A percentile compares a stretch with the other conserved stretches of the same genome.
These are phyloP conservation scores for Marisa cornuarietis DNA, from an alignment of 1,140 invertebrate genomes.

Conservation along the genomic window DNA sequence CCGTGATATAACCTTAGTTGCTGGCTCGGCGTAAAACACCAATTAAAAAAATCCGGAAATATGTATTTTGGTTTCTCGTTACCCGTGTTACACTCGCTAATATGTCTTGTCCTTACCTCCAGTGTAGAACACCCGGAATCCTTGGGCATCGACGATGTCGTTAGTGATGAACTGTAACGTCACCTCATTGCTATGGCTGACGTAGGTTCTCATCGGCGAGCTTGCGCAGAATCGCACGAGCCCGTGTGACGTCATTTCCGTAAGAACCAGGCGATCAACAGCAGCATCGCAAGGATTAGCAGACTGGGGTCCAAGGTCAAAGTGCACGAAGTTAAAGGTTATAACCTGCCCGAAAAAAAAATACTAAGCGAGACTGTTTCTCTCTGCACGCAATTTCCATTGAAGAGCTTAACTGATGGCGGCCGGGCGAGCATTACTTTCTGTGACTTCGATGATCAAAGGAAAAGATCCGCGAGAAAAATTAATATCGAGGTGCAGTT, in stretches of 20 bases:
- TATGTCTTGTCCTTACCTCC: slow-evolving; percentile 32
- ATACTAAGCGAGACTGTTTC: neutral
- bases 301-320: slow-evolving; percentile 43
- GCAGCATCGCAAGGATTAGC: slow-evolving; percentile 36
- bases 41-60: too few relatives aligned
- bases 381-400: neutral
- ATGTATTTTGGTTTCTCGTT: neutral
- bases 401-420: neutral
- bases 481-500: neutral
- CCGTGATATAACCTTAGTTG: too few relatives aligned
- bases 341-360: slow-evolving; percentile 44
- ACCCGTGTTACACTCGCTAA: neutral
- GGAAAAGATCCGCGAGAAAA: neutral
- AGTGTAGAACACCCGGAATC: slow-evolving; percentile 45
- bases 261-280: slow-evolving; percentile 45
- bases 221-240: slow-evolving; percentile 36
- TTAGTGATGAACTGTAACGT: slow-evolving; percentile 44
- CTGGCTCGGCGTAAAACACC: too few relatives aligned
- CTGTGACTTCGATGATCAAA: neutral
- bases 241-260: slow-evolving; percentile 35
- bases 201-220: slow-evolving; percentile 35
- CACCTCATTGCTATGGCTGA: slow-evolving; percentile 39
- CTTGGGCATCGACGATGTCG: slow-evolving; percentile 41
- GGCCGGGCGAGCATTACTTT: neutral
- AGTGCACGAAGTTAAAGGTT: slow-evolving; percentile 45